These are phyloP conservation scores for Synchiropus splendidus DNA, from an alignment of 2,113 vertebrate genomes.

Conservation along the genomic window DNA sequence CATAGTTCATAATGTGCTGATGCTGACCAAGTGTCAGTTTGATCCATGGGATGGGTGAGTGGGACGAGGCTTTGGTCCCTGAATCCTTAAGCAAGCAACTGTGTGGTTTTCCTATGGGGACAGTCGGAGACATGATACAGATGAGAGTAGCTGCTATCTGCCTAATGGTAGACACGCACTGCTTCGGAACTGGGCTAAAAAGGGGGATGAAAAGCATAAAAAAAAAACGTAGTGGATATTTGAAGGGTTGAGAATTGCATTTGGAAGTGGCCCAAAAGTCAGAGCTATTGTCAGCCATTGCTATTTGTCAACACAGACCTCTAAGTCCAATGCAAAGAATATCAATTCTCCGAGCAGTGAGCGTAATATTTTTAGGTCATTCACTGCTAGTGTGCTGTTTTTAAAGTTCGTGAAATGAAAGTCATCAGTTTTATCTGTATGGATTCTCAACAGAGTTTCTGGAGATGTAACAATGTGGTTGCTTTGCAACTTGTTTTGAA, in stretches of 20 bases:
- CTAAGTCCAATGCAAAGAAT: conserved; percentile 24
- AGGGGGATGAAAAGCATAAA: conserved; percentile 19
- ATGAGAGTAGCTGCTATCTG: conserved; percentile 56
- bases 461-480: conserved; percentile 1
- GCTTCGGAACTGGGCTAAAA: conserved; percentile 15
- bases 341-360: conserved; percentile 19
- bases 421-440: no score
- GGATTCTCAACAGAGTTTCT: no score
- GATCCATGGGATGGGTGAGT: conserved; percentile 59
- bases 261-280: conserved; percentile 38
- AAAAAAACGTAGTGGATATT: conserved; percentile 33
- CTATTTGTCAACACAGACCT: conserved; percentile 43
- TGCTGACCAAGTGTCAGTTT: conserved; percentile 76
- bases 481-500: conserved; percentile 3
- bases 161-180: conserved; percentile 64
- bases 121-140: conserved; percentile 63
- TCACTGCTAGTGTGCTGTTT: no score
- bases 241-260: conserved; percentile 39
- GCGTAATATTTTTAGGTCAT: conserved; percentile 17
- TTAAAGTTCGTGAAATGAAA: no score
- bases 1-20: conserved; percentile 81
- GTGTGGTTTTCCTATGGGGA: conserved; percentile 63
- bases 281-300: conserved; percentile 20
- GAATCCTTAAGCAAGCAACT: conserved; percentile 65
- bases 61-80: conserved; percentile 57